Conservation (phyloP, 1,140 invertebrate species). For the Odontomachus brunneus region DNA sequence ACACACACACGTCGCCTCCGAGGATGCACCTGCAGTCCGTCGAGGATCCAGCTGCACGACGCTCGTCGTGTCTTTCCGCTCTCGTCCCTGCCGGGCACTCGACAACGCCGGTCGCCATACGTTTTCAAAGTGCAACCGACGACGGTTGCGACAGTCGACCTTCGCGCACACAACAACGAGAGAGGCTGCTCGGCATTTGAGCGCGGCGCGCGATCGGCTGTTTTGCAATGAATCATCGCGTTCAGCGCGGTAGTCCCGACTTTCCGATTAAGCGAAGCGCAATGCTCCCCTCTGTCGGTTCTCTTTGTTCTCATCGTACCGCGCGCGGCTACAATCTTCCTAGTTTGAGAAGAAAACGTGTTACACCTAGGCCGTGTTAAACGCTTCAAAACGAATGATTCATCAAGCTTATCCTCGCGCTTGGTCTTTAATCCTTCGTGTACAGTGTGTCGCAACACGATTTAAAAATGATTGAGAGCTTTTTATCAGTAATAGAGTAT, state of each 20-base stretch:
- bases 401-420: no score
- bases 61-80: constrained; percentile 31
- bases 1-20: not conserved
- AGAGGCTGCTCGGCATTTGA: constrained; percentile 24
- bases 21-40: constrained; percentile 45
- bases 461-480: no score
- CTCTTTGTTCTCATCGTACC: not conserved
- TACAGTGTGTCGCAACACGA: no score
- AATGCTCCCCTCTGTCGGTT: not conserved
- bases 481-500: no score
- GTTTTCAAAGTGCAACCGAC: constrained; percentile 62
- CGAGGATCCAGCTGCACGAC: constrained; percentile 63
- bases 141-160: constrained; percentile 61
- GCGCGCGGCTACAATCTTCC: no score
- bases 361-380: no score
- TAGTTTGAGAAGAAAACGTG: no score
- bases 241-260: not conserved
- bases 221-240: constrained; percentile 55
- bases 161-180: constrained; percentile 44
- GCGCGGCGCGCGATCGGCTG: not conserved
- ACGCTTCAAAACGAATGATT: no score
- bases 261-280: constrained; percentile 39
- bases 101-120: not conserved
- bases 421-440: no score
- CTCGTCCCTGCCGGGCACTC: constrained; percentile 33